phyloP scores from a whole-genome alignment of 2,113 vertebrate genomes.

The Irena cyanogastra region DNA sequence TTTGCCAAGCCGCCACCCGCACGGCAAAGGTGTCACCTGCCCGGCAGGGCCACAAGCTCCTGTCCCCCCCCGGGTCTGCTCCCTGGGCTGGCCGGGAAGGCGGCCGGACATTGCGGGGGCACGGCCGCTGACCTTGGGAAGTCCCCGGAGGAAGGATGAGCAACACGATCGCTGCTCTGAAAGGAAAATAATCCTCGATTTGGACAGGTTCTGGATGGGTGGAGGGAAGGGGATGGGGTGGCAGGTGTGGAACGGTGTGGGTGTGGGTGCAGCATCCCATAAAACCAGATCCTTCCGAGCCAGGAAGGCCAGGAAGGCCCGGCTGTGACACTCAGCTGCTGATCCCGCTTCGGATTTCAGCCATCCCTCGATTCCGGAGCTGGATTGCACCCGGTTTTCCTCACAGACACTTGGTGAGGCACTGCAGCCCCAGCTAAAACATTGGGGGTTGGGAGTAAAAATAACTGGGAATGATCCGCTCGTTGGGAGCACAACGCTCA shows the following conservation, averaged over 20 bases:
- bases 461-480: background rate
- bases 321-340: background rate
- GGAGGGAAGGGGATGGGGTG: background rate
- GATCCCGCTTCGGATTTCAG: background rate
- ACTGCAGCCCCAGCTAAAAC: background rate
- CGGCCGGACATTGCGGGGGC: rapidly evolving
- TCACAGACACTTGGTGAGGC: background rate
- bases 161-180: background rate
- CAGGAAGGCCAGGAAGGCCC: background rate
- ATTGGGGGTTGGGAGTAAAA: background rate
- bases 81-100: rapidly evolving
- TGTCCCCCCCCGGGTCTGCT: rapidly evolving
- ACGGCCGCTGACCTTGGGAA: background rate
- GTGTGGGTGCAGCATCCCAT: background rate
- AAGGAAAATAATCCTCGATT: background rate
- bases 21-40: background rate
- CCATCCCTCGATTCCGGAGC: background rate
- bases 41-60: background rate
- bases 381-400: background rate
- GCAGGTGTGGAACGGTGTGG: background rate
- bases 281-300: background rate
- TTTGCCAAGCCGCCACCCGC: background rate
- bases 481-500: background rate
- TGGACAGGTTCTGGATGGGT: background rate
- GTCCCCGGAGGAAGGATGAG: rapidly evolving